A percentile compares a stretch with the other conserved stretches of the same genome.
phyloP scores from a whole-genome alignment of 2,888 invertebrate genomes.

The Drosophila pseudotalamancana region DNA sequence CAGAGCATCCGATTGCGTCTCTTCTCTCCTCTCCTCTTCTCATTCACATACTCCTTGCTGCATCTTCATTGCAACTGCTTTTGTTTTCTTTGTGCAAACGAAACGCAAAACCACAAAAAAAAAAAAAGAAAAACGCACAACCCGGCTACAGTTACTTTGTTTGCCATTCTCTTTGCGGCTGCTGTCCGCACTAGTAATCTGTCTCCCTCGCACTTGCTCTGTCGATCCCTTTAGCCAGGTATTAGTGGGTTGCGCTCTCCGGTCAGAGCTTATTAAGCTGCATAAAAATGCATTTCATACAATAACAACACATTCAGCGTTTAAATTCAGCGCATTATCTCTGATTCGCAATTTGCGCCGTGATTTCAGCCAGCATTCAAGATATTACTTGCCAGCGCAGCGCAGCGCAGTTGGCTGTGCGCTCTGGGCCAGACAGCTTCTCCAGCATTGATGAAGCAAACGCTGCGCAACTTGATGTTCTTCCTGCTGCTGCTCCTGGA shows the following conservation, averaged over 20 bases:
- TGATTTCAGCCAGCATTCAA: constrained; percentile 47
- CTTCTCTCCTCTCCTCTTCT: neutral
- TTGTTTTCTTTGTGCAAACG: constrained; percentile 59
- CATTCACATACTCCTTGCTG: constrained; percentile 14
- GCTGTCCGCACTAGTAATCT: constrained; percentile 6
- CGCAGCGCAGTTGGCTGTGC: constrained; percentile 20
- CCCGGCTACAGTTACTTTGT: constrained; percentile 44
- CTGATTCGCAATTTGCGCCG: constrained; percentile 36
- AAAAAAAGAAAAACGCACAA: constrained; percentile 24
- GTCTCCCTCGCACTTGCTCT: neutral
- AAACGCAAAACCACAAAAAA: constrained; percentile 47
- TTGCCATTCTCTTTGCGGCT: constrained; percentile 59
- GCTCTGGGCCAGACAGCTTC: constrained; percentile 25
- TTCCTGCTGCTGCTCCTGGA: constrained; percentile 23
- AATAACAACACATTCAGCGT: constrained; percentile 47
- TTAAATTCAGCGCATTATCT: constrained; percentile 55
- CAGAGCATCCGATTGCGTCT: constrained; percentile 46
- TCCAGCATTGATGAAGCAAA: constrained; percentile 67
- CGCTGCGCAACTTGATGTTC: constrained; percentile 45
- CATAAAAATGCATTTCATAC: constrained; percentile 39
- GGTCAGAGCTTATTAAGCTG: constrained; percentile 49
- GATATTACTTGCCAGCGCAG: constrained; percentile 38
- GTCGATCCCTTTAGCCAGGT: constrained; percentile 22
- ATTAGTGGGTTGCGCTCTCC: constrained; percentile 28
- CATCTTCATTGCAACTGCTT: constrained; percentile 57